Conservation (phyloP, 1,140 invertebrate genomes). For the Brachionus paranguensis region DNA sequence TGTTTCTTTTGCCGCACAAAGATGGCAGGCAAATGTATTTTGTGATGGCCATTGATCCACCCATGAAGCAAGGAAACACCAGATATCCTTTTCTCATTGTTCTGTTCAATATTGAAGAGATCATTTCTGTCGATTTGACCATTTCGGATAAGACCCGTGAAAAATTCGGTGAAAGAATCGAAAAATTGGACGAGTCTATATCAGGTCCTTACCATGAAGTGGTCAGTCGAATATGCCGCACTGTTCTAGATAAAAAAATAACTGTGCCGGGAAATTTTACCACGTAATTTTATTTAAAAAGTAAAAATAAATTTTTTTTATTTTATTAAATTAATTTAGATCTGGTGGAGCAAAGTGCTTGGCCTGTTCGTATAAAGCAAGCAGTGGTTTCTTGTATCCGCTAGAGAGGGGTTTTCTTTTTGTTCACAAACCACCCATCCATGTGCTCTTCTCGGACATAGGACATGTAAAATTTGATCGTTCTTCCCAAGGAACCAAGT, state of each 20-base stretch:
- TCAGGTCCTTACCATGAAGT: constrained; percentile 90
- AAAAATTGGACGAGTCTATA: constrained; percentile 81
- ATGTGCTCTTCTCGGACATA: constrained; percentile 96
- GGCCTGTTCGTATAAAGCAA: constrained; percentile 94
- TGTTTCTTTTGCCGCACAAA: constrained; percentile 93
- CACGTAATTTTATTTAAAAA: constrained; percentile 62
- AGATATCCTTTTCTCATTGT: constrained; percentile 83
- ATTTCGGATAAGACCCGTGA: constrained; percentile 85
- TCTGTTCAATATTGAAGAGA: constrained; percentile 75
- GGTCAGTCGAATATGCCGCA: constrained; percentile 89
- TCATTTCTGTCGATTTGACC: constrained; percentile 83
- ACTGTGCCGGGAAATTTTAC: constrained; percentile 86
- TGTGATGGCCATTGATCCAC: constrained; percentile 90
- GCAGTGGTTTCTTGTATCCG: constrained; percentile 91
- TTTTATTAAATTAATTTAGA: constrained; percentile 55
- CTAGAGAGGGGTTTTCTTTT: constrained; percentile 98
- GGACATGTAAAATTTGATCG: constrained; percentile 90
- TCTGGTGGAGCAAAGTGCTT: constrained; percentile 84
- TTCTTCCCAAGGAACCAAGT: constrained; percentile 74
- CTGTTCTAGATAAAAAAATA: constrained; percentile 84
- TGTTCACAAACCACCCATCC: constrained; percentile 94
- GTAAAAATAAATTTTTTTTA: constrained; percentile 4
- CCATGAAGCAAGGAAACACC: constrained; percentile 98
- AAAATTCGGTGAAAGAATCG: constrained; percentile 71
- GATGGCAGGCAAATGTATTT: constrained; percentile 97